Evolutionary conservation across 2,113 vertebrate species (phyloP), one percentile per base, ranked within the genome.

Genomic region (Myxocyprinus asiaticus): DNA sequence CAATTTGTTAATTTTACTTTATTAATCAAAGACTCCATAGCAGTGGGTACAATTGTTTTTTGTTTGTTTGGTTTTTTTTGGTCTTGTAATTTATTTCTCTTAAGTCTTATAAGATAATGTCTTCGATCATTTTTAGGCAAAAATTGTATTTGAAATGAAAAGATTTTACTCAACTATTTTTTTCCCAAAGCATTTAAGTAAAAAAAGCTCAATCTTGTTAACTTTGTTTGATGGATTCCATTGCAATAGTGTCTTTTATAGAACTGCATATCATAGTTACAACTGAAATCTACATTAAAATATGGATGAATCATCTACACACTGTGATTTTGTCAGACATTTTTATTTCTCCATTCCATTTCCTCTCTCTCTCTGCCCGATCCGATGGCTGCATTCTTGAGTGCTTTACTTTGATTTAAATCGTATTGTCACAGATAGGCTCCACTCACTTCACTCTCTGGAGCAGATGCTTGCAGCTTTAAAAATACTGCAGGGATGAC

Each of bases 221-320:
- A n/a, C 22, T 2, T 15, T 2, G 7, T 72, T 14, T 14, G 10
- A 43, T 45, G n/a, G n/a, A 61, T 59, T 17, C 11, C 9, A 45
- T 47, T 71, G 33, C 33, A 71, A 9, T 71, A 15, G 33, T 14
- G 9, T 44, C 7, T 10, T 56, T 44, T 43, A 14, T 71, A 4
- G 59, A 59, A 47, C n/a, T 45, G 56, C 50, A 14, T 73, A 4
- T 14, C 63, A 6, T n/a, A n/a, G n/a, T 58, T 58, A 74, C 7
- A 15, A 50, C 15, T 50, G 45, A 71, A 74, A 50, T 74, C 72
- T 63, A n/a, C 72, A 73, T 80, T 66, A 80, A 73, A n/a, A 64
- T 11, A 0, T 74, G n/a, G 50, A 56, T 56, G 78, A 79, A 66
- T 64, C 48, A 22, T 65, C 48, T 80, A 2, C 56, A 17, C 4